These are phyloP conservation scores for Trichonephila clavata DNA, from an alignment of 1,140 invertebrate genomes.

Conservation along the genomic window DNA sequence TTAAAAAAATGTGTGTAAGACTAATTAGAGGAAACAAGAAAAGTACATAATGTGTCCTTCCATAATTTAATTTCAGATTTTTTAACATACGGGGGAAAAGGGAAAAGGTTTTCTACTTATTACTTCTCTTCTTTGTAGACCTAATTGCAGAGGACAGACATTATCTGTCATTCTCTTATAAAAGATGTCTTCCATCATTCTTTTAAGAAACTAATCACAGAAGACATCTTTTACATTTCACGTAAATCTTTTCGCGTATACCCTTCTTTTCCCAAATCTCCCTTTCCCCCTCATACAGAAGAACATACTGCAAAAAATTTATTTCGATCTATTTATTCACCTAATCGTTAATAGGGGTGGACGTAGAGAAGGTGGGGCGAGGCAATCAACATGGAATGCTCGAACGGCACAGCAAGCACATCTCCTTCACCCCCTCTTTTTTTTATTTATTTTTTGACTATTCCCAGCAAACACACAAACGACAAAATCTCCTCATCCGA, in stretches of 20 bases:
- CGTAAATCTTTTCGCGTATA: neutral
- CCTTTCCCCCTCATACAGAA: neutral
- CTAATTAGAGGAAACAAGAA: too few relatives aligned
- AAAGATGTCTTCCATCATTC: too few relatives aligned
- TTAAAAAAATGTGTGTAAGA: too few relatives aligned
- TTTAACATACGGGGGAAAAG: too few relatives aligned
- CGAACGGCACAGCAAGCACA: neutral
- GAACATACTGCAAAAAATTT: neutral
- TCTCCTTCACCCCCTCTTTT: neutral
- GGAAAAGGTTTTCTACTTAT: too few relatives aligned
- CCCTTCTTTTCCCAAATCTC: neutral
- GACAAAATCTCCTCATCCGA: slow-evolving; percentile 30
- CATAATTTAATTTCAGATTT: too few relatives aligned
- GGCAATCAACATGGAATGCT: slow-evolving; percentile 20
- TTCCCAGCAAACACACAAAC: slow-evolving; percentile 19
- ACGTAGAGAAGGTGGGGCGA: neutral
- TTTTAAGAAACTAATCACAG: neutral
- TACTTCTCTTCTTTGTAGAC: too few relatives aligned
- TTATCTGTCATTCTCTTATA: too few relatives aligned
- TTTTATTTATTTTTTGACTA: too few relatives aligned
- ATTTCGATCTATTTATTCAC: slow-evolving; percentile 41
- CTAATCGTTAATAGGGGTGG: slow-evolving; percentile 31
- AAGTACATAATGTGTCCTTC: too few relatives aligned
- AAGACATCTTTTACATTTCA: neutral
- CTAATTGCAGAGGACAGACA: too few relatives aligned